phyloP scores from a whole-genome alignment of 2,113 vertebrate genomes.

The Pelvicachromis taeniatus region DNA sequence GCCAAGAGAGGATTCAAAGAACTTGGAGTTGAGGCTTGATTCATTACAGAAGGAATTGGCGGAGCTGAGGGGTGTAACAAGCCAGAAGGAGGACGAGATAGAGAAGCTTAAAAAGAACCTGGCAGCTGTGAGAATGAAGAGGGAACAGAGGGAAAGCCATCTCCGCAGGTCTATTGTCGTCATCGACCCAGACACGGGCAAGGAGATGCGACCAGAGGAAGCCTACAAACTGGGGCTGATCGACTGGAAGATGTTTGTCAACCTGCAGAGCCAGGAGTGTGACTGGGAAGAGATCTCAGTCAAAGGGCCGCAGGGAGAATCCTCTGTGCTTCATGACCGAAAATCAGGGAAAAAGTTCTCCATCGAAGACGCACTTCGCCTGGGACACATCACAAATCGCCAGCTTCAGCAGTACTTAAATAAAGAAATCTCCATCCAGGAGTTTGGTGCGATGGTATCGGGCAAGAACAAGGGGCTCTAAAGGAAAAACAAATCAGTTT shows the following conservation, averaged over 20 bases:
- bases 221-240: constrained; percentile 90
- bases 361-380: constrained; percentile 87
- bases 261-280: constrained; percentile 92
- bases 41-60: constrained; percentile 84
- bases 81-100: constrained; percentile 86
- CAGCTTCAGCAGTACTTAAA: constrained; percentile 89
- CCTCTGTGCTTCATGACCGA: constrained; percentile 88
- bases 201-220: constrained; percentile 92
- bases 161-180: constrained; percentile 91
- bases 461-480: constrained; percentile 63
- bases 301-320: constrained; percentile 88
- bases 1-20: constrained; percentile 72
- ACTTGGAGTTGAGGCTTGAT: constrained; percentile 81
- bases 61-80: constrained; percentile 81
- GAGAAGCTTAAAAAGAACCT: constrained; percentile 87
- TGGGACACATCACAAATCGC: constrained; percentile 77
- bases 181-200: constrained; percentile 92
- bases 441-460: constrained; percentile 88
- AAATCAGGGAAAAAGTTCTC: constrained; percentile 94
- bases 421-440: constrained; percentile 95
- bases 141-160: constrained; percentile 93
- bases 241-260: constrained; percentile 95
- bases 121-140: constrained; percentile 81
- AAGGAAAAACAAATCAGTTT: not conserved
- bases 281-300: constrained; percentile 97